A percentile compares a stretch with the other conserved stretches of the same genome.
phyloP scores from a whole-genome alignment of 2,888 invertebrate genomes.

The Lissocephala sabroskyi region DNA sequence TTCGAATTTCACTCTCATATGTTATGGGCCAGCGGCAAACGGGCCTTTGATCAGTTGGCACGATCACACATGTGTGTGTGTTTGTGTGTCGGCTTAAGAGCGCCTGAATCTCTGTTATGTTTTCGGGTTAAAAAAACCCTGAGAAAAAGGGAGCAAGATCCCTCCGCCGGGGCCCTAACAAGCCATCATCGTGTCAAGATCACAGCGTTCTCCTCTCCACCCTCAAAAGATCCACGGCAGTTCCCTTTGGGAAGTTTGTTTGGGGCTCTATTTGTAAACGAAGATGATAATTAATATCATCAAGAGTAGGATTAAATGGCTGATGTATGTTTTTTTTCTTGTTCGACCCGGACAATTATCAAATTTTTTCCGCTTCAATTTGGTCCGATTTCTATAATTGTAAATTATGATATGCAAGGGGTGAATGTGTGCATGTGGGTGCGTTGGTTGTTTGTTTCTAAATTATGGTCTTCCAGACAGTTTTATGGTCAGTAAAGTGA shows the following conservation, averaged over 20 bases:
- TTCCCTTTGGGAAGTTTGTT: not conserved
- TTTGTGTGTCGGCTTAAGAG: constrained; percentile 40
- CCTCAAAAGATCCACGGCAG: not conserved
- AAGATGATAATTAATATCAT: constrained; percentile 62
- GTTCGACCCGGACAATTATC: constrained; percentile 57
- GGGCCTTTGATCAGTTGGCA: constrained; percentile 50
- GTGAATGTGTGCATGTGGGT: too few species aligned
- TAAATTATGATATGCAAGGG: constrained; percentile 48
- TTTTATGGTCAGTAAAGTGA: too few species aligned
- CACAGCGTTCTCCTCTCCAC: constrained; percentile 33
- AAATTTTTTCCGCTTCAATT: constrained; percentile 36
- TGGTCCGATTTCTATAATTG: constrained; percentile 44
- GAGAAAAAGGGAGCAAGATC: constrained; percentile 51
- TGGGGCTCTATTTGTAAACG: constrained; percentile 44
- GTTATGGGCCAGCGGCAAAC: constrained; percentile 42
- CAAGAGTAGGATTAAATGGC: constrained; percentile 41
- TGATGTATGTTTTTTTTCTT: too few species aligned
- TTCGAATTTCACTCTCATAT: constrained; percentile 30
- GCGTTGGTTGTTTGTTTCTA: too few species aligned
- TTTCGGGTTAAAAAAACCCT: constrained; percentile 49
- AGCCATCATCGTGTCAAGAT: constrained; percentile 43
- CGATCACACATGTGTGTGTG: constrained; percentile 25
- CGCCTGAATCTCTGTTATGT: too few species aligned
- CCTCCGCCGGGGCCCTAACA: constrained; percentile 25
- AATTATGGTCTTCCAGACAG: too few species aligned